Evolutionary conservation across 2,888 invertebrate species (phyloP).

Genomic region (Sinhomidia bicolor): DNA sequence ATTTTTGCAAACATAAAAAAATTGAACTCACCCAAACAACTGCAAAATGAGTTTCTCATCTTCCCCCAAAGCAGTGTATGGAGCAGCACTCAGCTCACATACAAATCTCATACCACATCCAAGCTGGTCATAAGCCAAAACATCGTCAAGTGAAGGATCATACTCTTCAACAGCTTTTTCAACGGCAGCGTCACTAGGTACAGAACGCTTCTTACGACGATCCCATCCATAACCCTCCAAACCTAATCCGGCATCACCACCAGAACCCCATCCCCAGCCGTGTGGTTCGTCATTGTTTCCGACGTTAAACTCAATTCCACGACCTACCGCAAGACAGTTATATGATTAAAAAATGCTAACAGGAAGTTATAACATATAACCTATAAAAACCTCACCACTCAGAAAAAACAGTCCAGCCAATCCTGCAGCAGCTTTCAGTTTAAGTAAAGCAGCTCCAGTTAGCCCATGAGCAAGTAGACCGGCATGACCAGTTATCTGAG

Average conservation of each 20-base stretch:
- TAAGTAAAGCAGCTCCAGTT: conserved; percentile 77
- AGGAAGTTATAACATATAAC: too few species aligned
- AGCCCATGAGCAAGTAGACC: conserved; percentile 75
- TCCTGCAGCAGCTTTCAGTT: conserved; percentile 78
- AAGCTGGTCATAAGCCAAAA: conserved; percentile 76
- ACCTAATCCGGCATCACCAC: too few species aligned
- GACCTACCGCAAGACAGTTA: neutral
- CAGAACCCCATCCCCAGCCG: conserved; percentile 26
- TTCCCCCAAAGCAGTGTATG: conserved; percentile 61
- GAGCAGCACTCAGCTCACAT: conserved; percentile 76
- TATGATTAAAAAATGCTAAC: neutral
- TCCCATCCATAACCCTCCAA: conserved; percentile 69
- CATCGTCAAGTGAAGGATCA: conserved; percentile 78
- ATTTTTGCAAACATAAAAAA: neutral
- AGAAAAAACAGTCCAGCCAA: conserved; percentile 56
- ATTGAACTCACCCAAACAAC: conserved; percentile 78
- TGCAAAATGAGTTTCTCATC: conserved; percentile 79
- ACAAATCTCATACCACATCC: conserved; percentile 79
- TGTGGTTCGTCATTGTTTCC: conserved; percentile 1
- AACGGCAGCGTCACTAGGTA: conserved; percentile 47
- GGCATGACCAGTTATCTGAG: conserved; percentile 76
- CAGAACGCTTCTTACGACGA: conserved; percentile 27
- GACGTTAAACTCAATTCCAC: conserved; percentile 67
- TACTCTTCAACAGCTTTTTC: conserved; percentile 63
- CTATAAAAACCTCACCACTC: too few species aligned